Conservation (phyloP, 1,140 invertebrate species). For the Glossosoma conforme region DNA sequence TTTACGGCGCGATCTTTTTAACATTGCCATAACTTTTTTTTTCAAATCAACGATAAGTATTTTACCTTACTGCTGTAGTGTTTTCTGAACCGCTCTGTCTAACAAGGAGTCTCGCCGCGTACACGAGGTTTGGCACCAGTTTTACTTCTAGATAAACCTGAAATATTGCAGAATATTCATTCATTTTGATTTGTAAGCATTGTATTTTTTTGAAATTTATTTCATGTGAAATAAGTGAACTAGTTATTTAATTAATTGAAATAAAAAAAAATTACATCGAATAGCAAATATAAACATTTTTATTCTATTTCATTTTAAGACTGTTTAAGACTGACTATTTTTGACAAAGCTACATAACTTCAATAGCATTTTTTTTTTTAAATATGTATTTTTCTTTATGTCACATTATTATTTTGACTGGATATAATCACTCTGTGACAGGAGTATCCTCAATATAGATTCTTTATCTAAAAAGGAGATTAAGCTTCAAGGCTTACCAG, state of each 20-base stretch:
- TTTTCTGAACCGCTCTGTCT: constrained; percentile 25
- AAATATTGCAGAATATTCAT: constrained; percentile 17
- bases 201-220: too few relatives aligned
- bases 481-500: constrained; percentile 47
- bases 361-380: too few relatives aligned
- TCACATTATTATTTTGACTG: constrained; percentile 19
- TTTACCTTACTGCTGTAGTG: constrained; percentile 27
- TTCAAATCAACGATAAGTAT: background rate
- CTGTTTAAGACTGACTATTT: too few relatives aligned
- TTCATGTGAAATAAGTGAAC: too few relatives aligned
- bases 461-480: background rate
- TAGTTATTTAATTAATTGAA: too few relatives aligned
- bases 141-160: constrained; percentile 69
- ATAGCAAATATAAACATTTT: too few relatives aligned
- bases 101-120: constrained; percentile 60
- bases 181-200: background rate
- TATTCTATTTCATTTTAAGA: too few relatives aligned
- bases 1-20: too few relatives aligned
- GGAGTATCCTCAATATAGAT: background rate
- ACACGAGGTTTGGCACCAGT: constrained; percentile 71
- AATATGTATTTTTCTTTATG: too few relatives aligned
- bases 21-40: constrained; percentile 7
- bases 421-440: too few relatives aligned
- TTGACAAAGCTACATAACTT: too few relatives aligned
- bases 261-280: too few relatives aligned